Evolutionary conservation across 2,888 invertebrate genomes (phyloP), one percentile per base, ranked within the genome.

Genomic region (Perizoma affinitatum): DNA sequence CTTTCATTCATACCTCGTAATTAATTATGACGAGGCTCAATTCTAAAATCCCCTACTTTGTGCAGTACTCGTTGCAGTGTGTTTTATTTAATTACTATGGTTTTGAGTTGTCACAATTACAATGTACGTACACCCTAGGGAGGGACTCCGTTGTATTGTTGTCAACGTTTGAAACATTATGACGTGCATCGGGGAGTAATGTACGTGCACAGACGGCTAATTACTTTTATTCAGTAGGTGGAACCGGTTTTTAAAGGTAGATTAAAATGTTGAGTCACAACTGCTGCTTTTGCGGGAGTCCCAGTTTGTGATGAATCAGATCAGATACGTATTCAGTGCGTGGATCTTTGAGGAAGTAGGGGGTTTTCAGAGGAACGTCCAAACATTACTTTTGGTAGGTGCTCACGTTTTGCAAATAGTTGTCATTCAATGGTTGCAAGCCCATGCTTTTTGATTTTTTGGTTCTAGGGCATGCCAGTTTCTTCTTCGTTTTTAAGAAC

Each of bases 81-180:
- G 57, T 67, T 65, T 59, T 61, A 66, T 65, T 68, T 65, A 60
- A 64, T 66, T 66, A 67, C 62, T 61, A 67, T 60, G 61, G 64
- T 62, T 64, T 63, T 60, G 65, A 66, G 58, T 63, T 65, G 67
- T 65, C 63, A 63, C 69, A 66, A 65, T 66, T 64, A 66, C 58
- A 43, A 59, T 33, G 56, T 60, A 61, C 58, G 59, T 63, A 65
- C 67, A 60, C 66, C 65, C 59, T 7, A 7, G 67, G 69, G 67
- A 67, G 64, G 57, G 55, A 58, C 63, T 63, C 47, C 49, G 54
- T 58, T 60, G 57, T 61, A 65, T 64, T 65, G 66, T 68, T 69
- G 68, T 62, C 56, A 63, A 58, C 58, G 56, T 67, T 65, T 58
- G 62, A 57, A 65, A 65, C 63, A 65, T 59, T 69, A 63, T 68